Base-by-base conservation (phyloP, 1,140 invertebrate species). In the Drosophila sturtevanti region DNA sequence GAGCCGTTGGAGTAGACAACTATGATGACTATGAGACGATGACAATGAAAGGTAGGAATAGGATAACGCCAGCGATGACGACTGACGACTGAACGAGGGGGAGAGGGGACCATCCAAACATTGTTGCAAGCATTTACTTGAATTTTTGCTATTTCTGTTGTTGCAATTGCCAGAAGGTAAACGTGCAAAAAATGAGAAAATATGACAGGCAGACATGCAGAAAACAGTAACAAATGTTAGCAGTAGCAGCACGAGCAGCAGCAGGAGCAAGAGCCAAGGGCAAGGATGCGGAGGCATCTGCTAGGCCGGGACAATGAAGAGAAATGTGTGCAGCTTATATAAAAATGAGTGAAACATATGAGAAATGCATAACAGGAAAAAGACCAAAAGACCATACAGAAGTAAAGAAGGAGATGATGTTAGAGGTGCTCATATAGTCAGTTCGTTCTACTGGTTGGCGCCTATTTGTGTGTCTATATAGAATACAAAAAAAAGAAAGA, bases 281-380 rank as follows among this genome's bases (percentile, higher is more conserved):
- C 35, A 16, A 11, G 4, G 4, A 58, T 6, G 18, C 21, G 24
- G 14, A 22, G 68, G 37, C 16, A 7, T 10, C 14, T 44, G 41
- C 41, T 44, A 9, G 14, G 41, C 41, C 5, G 31, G 37, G 16
- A 24, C 24, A 21, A 87, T 87, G 79, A 80, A 84, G 84, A 89
- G 77, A 89, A 89, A 89, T 89, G 80, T 89, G 84, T 89, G 79
- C 76, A 87, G 84, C 84, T 87, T 89, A 84, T 89, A 79, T 48
- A 48, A 21, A 80, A 89, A 89, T 84, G 85, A 69, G 54, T 75
- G 82, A 69, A 82, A 77, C 66, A 75, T 60, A 79, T 78, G 73
- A 59, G 64, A 72, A 72, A 67, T 37, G 56, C 48, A 61, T 16
- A 48, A 24, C 14, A 70, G 44, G 16, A 37, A 35, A 52, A 59